Evolutionary conservation across 2,797 vertebrate species (phyloP), one percentile per base, ranked within the genome.

Genomic region (Peromyscus attwateri): DNA sequence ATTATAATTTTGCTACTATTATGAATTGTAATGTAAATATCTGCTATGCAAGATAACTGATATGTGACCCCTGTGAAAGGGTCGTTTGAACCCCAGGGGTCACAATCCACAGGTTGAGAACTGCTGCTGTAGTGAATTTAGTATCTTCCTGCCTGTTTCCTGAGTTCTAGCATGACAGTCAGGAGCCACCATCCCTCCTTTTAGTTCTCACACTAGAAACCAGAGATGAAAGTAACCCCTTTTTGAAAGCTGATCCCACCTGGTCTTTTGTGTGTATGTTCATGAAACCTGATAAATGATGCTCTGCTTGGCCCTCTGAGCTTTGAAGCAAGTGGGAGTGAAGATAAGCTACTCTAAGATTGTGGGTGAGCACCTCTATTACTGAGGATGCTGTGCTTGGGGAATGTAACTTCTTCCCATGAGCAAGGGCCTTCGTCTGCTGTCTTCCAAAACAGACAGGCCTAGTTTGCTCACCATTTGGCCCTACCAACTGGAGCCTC

Each of bases 291-390:
- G 29, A 31, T 82, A 62, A 16, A 25, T 70, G 27, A 55, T 81
- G 82, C 17, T 91, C 46, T 91, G 29, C 11, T 81, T 96, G 68
- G 37, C 79, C 31, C 23, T 49, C 52, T 87, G 37, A 77, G 23
- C 83, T 90, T 55, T 40, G 57, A 79, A 37, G 93, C 75, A 14
- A 1, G 57, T 87, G 75, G 87, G 71, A 87, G 96, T 80, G 37
- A 75, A 76, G 40, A 68, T 75, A 85, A 84, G 27, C 49, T n/a
- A 37, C 43, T 62, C 71, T 17, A n/a, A 21, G 16, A 0, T 1
- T 27, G 10, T 75, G 19, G n/a, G 52, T n/a, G 76, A 46, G 80
- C 60, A 68, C 64, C 60, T 81, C 95, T 77, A 27, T 37, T 66
- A 40, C 43, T 52, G 31, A 3, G 57, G 21, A 73, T 0, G 0